Base-by-base conservation (phyloP, 1,140 invertebrate species). In the Ceratina calcarata region DNA sequence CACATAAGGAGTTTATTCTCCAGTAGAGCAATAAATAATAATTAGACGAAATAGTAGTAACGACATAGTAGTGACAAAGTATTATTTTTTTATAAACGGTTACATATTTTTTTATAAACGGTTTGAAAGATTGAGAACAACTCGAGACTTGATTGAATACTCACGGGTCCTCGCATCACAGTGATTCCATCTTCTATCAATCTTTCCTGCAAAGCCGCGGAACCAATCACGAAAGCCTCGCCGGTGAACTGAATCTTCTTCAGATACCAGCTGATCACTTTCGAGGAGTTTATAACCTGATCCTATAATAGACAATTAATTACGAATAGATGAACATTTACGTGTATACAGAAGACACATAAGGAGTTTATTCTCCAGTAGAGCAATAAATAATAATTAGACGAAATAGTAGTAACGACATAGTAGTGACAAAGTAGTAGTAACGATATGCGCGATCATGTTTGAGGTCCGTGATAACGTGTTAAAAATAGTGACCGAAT, bases 151-250 rank as follows among this genome's bases (percentile, higher is more conserved):
- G 18, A 57, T 18, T n/a, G 49, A 51, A 0, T 27, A 22, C 87
- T 90, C 27, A 91, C 91, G 18, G 68, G 51, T 61, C 82, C 20
- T 12, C 83, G 55, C 2, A 49, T 49, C 27, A 90, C n/a, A 37
- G 71, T 70, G 60, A 91, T 87, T 37, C 90, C 90, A 16, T 16
- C 66, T 0, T 88, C 64, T 12, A 49, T 60, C 3, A 92, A 80
- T 18, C 66, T 16, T 15, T 88, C 13, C 8, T 58, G 66, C 22
- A 90, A 84, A 2, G 80, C 3, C 13, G 66, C 12, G 18, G 87
- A 83, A 4, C 89, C 91, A 15, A 94, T 91, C 0, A 91, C 89
- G 67, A 92, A 93, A 69, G 91, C 92, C 22, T 93, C 87, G 0
- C 88, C 92, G 3, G 92, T 45, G 71, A 94, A 94, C 7, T 91